Evolutionary conservation across 1,140 invertebrate genomes (phyloP).

Genomic region (Drosophila funebris): DNA sequence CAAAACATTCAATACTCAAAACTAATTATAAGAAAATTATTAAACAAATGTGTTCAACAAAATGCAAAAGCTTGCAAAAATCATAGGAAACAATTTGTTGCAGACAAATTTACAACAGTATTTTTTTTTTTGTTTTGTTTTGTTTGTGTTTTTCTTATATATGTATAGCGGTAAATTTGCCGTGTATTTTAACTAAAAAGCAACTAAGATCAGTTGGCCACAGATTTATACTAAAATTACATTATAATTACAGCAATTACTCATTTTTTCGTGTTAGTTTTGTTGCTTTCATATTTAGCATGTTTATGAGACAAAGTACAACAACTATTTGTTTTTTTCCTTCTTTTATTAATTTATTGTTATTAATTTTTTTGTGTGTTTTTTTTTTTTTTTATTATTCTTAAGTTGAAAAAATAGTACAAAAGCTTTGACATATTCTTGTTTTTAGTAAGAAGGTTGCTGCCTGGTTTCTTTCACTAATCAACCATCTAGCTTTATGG

Average conservation of each 20-base stretch:
- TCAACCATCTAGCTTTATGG: conserved; percentile 52
- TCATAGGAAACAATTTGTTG: conserved; percentile 65
- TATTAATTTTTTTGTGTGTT: conserved; percentile 36
- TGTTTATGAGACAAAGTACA: conserved; percentile 79
- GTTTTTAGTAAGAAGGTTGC: conserved; percentile 62
- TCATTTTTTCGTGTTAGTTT: conserved; percentile 44
- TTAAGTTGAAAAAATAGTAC: conserved; percentile 77
- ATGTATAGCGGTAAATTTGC: conserved; percentile 12
- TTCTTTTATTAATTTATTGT: conserved; percentile 40
- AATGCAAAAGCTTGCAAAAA: conserved; percentile 79
- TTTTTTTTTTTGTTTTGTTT: conserved; percentile 18
- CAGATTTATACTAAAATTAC: conserved; percentile 74
- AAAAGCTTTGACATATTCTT: conserved; percentile 76
- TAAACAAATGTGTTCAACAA: conserved; percentile 67
- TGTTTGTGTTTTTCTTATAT: neutral
- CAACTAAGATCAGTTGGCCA: conserved; percentile 56
- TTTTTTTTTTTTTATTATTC: conserved; percentile 49
- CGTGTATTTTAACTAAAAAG: conserved; percentile 65
- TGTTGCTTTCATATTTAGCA: conserved; percentile 35
- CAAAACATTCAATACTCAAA: conserved; percentile 63
- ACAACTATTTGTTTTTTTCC: conserved; percentile 71
- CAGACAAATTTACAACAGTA: conserved; percentile 51
- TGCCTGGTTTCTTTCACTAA: conserved; percentile 47
- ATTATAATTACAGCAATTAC: conserved; percentile 73
- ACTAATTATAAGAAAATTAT: conserved; percentile 63